Evolutionary conservation across 2,797 vertebrate species (phyloP).

Genomic region (Threskiornis aethiopicus): DNA sequence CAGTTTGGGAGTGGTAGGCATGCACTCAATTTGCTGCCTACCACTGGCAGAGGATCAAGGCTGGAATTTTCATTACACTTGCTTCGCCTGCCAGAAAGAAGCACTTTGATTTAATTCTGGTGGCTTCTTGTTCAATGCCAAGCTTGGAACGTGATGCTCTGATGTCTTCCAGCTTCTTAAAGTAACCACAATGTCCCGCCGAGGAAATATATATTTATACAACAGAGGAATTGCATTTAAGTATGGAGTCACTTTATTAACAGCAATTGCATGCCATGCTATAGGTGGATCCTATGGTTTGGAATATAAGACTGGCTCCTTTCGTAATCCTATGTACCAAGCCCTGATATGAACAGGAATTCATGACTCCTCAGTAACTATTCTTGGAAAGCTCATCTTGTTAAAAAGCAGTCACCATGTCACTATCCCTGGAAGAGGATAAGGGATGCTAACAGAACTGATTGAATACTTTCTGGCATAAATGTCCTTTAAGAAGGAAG

Average conservation of each 20-base stretch:
- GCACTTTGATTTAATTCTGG: slow-evolving; percentile 60
- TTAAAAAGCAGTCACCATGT: neutral
- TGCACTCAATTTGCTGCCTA: slow-evolving; percentile 44
- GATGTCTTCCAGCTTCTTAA: slow-evolving; percentile 59
- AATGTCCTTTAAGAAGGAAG: neutral
- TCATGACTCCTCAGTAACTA: neutral
- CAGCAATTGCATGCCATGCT: neutral
- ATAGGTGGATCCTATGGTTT: neutral
- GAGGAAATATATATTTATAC: slow-evolving; percentile 35
- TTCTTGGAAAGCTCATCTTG: slow-evolving; percentile 10
- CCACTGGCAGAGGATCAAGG: slow-evolving; percentile 51
- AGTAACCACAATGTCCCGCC: slow-evolving; percentile 35
- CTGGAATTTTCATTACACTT: slow-evolving; percentile 59
- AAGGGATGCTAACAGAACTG: neutral
- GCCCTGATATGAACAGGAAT: neutral
- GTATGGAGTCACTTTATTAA: neutral
- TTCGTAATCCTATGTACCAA: neutral
- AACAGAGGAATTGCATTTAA: neutral
- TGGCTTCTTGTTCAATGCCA: slow-evolving; percentile 62
- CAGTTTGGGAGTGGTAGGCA: slow-evolving; percentile 46
- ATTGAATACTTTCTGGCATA: neutral
- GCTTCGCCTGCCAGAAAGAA: slow-evolving; percentile 54
- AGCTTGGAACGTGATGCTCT: slow-evolving; percentile 46
- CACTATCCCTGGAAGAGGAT: neutral
- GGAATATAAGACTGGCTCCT: neutral